Percentiles rank a stretch among this genome's conserved stretches.
phyloP scores from a whole-genome alignment of 2,888 invertebrate genomes.

The Phytoseiulus persimilis region DNA sequence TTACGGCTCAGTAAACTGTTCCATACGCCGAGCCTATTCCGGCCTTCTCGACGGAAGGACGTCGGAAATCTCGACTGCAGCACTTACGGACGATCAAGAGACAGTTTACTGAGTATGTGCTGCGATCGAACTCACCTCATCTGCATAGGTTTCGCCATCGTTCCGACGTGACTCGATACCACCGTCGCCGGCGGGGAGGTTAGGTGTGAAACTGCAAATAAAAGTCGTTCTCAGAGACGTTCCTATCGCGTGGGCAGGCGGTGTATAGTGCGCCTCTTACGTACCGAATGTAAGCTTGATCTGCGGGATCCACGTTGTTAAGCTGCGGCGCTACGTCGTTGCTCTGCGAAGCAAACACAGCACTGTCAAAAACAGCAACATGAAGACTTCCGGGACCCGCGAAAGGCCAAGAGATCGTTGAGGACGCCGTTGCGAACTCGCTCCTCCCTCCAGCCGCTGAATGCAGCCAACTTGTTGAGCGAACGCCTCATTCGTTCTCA shows the following conservation, averaged over 20 bases:
- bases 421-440: background rate
- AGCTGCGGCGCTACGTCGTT: conserved; percentile 55
- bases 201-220: conserved; percentile 59
- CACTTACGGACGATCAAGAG: background rate
- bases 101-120: background rate
- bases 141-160: conserved; percentile 12
- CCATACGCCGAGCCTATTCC: background rate
- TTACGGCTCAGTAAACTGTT: too few relatives aligned
- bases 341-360: conserved; percentile 47
- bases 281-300: conserved; percentile 64
- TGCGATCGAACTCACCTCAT: background rate
- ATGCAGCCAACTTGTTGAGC: background rate
- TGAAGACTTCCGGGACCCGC: background rate
- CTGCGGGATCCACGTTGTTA: conserved; percentile 59
- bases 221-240: background rate
- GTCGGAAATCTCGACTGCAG: background rate
- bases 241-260: background rate
- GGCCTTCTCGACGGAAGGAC: background rate
- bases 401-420: background rate
- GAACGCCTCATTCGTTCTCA: too few relatives aligned
- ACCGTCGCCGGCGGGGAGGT: conserved; percentile 67
- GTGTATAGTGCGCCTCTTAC: background rate
- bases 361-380: background rate
- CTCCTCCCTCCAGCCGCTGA: background rate
- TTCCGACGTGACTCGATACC: conserved; percentile 11